A percentile compares a stretch with the other conserved stretches of the same genome.
Conservation (phyloP, 2,113 vertebrate species). For the Felis catus region DNA sequence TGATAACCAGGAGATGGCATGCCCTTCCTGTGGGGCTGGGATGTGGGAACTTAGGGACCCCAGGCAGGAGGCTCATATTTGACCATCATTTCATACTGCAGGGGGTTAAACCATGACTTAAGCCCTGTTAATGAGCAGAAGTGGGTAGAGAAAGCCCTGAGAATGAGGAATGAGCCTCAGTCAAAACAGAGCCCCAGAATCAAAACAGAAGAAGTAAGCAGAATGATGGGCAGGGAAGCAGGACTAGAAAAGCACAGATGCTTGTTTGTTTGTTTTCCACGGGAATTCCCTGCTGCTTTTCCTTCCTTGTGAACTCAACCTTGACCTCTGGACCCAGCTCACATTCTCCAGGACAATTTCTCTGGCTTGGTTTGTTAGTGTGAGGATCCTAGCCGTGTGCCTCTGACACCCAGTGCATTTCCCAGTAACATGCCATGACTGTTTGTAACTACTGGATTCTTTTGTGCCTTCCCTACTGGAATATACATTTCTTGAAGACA, state of each 20-base stretch:
- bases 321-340: background rate
- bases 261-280: background rate
- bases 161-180: background rate
- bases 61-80: background rate
- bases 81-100: background rate
- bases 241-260: background rate
- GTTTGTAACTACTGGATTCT: background rate
- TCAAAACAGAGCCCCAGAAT: background rate
- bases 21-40: background rate
- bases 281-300: background rate
- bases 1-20: background rate
- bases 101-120: background rate
- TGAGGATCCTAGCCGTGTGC: background rate
- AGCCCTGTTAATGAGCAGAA: background rate
- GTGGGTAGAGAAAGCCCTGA: background rate
- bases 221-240: background rate
- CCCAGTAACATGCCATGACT: background rate
- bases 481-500: background rate
- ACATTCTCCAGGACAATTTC: background rate
- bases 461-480: background rate
- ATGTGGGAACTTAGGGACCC: background rate
- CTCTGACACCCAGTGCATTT: background rate
- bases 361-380: background rate
- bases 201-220: background rate
- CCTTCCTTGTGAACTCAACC: background rate